Evolutionary conservation across 37 sponge, comb jelly and placozoan species (phyloP).

Genomic region (Tethya wilhelma): DNA sequence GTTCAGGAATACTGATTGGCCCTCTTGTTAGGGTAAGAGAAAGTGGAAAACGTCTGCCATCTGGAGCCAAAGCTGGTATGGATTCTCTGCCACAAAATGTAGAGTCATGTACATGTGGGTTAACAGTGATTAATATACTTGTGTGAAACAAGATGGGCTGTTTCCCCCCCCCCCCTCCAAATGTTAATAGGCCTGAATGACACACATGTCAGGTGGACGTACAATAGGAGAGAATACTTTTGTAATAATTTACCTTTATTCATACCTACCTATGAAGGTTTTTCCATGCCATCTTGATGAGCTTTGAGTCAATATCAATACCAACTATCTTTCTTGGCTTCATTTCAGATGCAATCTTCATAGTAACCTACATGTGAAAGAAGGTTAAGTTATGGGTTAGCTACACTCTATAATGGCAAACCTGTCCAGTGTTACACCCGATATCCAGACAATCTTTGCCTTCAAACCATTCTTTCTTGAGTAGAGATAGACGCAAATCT

Average conservation of each 20-base stretch:
- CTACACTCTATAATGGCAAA: no score
- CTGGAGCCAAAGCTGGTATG: slow-evolving; percentile 39
- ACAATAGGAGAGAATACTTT: no score
- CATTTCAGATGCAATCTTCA: slow-evolving; percentile 79
- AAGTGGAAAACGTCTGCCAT: slow-evolving; percentile 60
- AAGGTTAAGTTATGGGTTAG: neutral
- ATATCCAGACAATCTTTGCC: slow-evolving; percentile 93
- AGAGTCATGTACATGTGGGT: no score
- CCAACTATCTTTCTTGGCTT: slow-evolving; percentile 81
- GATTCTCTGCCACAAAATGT: no score
- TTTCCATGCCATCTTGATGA: slow-evolving; percentile 86
- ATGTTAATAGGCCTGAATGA: neutral
- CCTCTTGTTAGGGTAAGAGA: slow-evolving; percentile 51
- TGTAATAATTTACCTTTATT: no score
- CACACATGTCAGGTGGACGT: no score
- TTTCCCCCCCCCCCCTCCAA: no score
- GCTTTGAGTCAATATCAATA: slow-evolving; percentile 88
- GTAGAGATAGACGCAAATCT: slow-evolving; percentile 71
- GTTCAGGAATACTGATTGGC: slow-evolving; percentile 22
- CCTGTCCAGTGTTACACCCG: slow-evolving; percentile 97
- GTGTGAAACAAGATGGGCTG: no score
- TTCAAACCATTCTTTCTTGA: slow-evolving; percentile 81
- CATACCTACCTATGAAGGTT: slow-evolving; percentile 58
- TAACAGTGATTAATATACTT: no score
- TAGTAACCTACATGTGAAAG: slow-evolving; percentile 61